Percentiles rank a stretch among this genome's conserved stretches.
Conservation (phyloP, 2,797 vertebrate genomes). For the Buphagus erythrorhynchus region DNA sequence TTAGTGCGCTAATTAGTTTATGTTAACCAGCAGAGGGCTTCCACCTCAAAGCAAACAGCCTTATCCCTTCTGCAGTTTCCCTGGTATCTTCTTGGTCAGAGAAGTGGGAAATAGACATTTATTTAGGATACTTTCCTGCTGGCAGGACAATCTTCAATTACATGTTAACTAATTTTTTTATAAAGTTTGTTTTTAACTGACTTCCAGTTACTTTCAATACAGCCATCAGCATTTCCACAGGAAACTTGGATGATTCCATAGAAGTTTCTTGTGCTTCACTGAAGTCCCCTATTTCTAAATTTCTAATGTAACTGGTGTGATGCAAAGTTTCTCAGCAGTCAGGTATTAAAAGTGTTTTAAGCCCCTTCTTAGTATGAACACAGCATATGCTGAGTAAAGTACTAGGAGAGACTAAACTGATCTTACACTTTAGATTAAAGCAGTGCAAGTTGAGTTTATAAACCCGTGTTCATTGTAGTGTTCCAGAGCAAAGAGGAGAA, state of each 20-base stretch:
- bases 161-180: not conserved
- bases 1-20: constrained; percentile 30
- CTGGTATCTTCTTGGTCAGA: not conserved
- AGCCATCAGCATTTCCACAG: not conserved
- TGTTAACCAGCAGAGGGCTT: constrained; percentile 64
- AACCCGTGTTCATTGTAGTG: not conserved
- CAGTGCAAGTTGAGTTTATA: not conserved
- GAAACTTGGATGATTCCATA: not conserved
- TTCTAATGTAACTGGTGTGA: not conserved
- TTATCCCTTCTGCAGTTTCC: not conserved
- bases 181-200: not conserved
- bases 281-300: not conserved
- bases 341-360: not conserved
- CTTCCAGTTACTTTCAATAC: not conserved
- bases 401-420: not conserved
- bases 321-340: not conserved
- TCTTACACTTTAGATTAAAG: not conserved
- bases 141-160: not conserved
- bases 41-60: constrained; percentile 33
- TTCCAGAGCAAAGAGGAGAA: not conserved
- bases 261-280: not conserved
- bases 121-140: not conserved
- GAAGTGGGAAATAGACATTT: not conserved
- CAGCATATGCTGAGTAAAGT: not conserved
- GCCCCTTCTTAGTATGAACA: not conserved